Conservation (phyloP, 1,140 invertebrate species). For the Tetragonula clypearis region DNA sequence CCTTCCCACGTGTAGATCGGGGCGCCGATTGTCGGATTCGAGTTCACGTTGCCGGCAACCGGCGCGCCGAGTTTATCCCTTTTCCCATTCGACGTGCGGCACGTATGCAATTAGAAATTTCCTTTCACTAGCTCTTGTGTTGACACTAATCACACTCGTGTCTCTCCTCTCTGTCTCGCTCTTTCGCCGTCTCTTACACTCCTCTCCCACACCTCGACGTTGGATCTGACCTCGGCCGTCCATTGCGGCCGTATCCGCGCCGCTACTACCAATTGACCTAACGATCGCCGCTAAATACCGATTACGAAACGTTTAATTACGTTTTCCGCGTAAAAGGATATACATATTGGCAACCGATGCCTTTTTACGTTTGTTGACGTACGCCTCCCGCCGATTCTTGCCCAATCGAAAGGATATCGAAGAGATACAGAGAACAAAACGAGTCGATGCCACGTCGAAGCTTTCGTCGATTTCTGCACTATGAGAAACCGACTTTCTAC, state of each 20-base stretch:
- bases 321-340: constrained; percentile 53
- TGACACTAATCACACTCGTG: constrained; percentile 63
- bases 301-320: constrained; percentile 63
- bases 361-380: neutral
- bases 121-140: constrained; percentile 61
- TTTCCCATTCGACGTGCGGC: constrained; percentile 49
- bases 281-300: constrained; percentile 60
- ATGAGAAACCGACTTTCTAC: neutral
- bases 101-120: constrained; percentile 67
- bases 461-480: neutral
- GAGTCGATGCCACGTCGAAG: neutral
- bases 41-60: constrained; percentile 3
- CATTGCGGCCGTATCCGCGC: neutral
- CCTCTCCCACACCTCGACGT: constrained; percentile 42
- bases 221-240: constrained; percentile 40
- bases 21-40: constrained; percentile 45
- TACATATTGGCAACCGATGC: constrained; percentile 49
- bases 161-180: constrained; percentile 16
- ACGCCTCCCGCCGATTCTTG: constrained; percentile 15
- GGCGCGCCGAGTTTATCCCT: neutral
- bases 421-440: neutral
- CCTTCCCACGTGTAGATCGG: constrained; percentile 43
- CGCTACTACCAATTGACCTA: constrained; percentile 41
- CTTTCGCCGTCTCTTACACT: neutral
- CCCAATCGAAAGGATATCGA: neutral